Conservation (phyloP, 2,797 vertebrate species). For the Takifugu rubripes region DNA sequence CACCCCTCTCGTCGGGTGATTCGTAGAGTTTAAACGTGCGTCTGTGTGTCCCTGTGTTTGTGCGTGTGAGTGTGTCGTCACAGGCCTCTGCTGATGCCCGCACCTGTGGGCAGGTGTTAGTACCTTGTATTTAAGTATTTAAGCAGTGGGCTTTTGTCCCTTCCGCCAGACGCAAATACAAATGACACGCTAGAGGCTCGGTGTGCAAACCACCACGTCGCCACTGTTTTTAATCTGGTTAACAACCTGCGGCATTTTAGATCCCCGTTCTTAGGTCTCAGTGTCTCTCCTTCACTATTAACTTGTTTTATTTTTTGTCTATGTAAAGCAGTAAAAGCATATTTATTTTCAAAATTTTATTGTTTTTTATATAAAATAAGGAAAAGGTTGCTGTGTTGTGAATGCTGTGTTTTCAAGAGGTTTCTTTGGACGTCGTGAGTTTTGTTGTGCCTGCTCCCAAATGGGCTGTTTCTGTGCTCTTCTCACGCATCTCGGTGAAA, state of each 20-base stretch:
- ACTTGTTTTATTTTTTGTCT: constrained; percentile 87
- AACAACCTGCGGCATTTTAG: constrained; percentile 46
- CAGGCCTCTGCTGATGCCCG: constrained; percentile 21
- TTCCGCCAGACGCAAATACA: constrained; percentile 48
- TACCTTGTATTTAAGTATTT: constrained; percentile 54
- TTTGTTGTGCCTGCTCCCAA: constrained; percentile 28
- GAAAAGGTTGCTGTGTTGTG: constrained; percentile 74
- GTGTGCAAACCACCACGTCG: constrained; percentile 32
- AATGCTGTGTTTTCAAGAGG: constrained; percentile 63
- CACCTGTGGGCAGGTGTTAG: constrained; percentile 42
- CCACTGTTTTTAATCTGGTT: constrained; percentile 37
- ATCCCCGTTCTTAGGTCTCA: constrained; percentile 68
- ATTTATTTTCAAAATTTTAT: constrained; percentile 99
- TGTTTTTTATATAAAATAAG: constrained; percentile 94
- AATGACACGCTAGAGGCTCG: constrained; percentile 63
- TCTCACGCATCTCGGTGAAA: constrained; percentile 16
- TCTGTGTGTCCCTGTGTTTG: constrained; percentile 24
- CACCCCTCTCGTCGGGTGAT: constrained; percentile 38
- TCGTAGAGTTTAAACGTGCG: constrained; percentile 40
- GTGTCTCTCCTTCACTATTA: constrained; percentile 82
- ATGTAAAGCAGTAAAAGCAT: constrained; percentile 90
- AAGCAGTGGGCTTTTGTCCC: constrained; percentile 44
- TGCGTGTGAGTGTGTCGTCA: constrained; percentile 35
- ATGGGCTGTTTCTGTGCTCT: constrained; percentile 8
- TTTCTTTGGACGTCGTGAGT: constrained; percentile 26